Conservation (phyloP, 1,140 invertebrate species). For the Caerostris extrusa region DNA sequence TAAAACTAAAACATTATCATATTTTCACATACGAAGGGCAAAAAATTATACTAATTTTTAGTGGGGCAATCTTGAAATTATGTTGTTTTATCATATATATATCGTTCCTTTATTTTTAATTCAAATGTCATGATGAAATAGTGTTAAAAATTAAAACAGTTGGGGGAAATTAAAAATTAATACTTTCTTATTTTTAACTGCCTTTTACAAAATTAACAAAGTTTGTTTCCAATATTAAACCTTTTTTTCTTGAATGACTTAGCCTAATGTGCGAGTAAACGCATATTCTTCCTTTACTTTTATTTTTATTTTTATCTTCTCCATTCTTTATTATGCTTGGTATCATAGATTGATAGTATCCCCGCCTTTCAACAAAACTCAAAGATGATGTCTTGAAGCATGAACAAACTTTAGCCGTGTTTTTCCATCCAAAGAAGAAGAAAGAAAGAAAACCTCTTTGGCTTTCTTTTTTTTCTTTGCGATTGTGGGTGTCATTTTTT, state of each 20-base stretch:
- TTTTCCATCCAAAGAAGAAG: not conserved
- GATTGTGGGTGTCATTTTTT: not conserved
- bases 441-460: not conserved
- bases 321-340: not conserved
- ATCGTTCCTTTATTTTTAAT: too few relatives aligned
- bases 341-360: slow-evolving; percentile 2
- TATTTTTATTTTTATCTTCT: not conserved
- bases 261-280: not conserved
- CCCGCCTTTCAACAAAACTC: slow-evolving; percentile 2
- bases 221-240: not conserved
- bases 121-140: too few relatives aligned
- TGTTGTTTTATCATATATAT: too few relatives aligned
- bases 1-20: too few relatives aligned
- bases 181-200: not conserved
- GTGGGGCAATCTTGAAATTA: too few relatives aligned
- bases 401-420: not conserved
- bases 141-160: not conserved
- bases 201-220: not conserved
- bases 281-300: not conserved
- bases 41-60: too few relatives aligned
- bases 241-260: not conserved
- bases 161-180: not conserved
- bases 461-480: not conserved
- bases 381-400: not conserved
- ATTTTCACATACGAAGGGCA: too few relatives aligned